Conservation (phyloP, 1,140 invertebrate genomes). For the Pseudachorutes palmiensis region DNA sequence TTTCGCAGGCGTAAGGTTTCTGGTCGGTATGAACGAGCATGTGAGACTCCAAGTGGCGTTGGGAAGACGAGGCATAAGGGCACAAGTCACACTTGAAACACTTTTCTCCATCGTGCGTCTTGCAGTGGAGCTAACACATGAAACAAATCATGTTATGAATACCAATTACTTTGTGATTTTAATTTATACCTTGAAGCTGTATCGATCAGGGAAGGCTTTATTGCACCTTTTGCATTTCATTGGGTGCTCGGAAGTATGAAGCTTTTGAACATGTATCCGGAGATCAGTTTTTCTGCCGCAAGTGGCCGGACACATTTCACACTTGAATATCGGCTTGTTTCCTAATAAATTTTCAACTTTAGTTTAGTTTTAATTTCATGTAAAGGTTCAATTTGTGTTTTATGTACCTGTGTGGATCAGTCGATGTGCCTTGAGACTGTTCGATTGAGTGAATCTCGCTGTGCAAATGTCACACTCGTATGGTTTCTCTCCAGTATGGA, state of each 20-base stretch:
- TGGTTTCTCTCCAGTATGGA: constrained; percentile 54
- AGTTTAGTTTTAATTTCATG: not conserved
- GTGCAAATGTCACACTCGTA: constrained; percentile 57
- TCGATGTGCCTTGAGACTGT: constrained; percentile 88
- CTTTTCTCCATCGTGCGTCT: constrained; percentile 94
- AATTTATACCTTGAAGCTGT: constrained; percentile 49
- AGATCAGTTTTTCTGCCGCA: constrained; percentile 95
- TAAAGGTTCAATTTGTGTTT: constrained; percentile 1
- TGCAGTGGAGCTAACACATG: constrained; percentile 54
- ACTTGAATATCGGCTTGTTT: constrained; percentile 91
- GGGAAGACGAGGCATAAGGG: constrained; percentile 85
- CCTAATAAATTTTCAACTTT: constrained; percentile 42
- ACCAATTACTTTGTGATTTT: not conserved
- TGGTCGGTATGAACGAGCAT: constrained; percentile 91
- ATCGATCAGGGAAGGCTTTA: constrained; percentile 81
- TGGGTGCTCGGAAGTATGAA: constrained; percentile 88
- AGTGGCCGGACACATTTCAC: constrained; percentile 89
- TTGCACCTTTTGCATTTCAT: constrained; percentile 86
- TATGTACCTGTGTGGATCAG: constrained; percentile 79
- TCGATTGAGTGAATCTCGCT: constrained; percentile 87
- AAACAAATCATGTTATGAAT: constrained; percentile 3
- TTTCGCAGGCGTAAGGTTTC: constrained; percentile 76
- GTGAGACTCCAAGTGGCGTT: constrained; percentile 88
- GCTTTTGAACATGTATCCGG: constrained; percentile 89
- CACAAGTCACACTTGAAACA: constrained; percentile 93